phyloP scores from a whole-genome alignment of 2,888 invertebrate genomes.

The Hermaeophaga mercurialis region DNA sequence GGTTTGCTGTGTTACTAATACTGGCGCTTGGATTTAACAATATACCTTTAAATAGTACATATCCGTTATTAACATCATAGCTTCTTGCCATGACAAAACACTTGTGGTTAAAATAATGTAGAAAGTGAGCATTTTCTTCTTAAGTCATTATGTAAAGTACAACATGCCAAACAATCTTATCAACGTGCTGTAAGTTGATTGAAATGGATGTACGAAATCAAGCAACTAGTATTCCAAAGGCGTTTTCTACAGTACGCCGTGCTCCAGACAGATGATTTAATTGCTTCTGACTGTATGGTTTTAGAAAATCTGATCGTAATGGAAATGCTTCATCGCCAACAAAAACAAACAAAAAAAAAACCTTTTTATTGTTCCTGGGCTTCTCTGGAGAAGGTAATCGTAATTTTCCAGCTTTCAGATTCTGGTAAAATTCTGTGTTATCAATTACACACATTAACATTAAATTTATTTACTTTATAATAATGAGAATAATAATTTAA shows the following conservation, averaged over 20 bases:
- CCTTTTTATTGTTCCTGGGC: slow-evolving; percentile 5
- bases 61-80: slow-evolving; percentile 1
- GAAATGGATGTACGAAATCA: slow-evolving; percentile 37
- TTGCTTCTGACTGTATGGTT: slow-evolving; percentile 29
- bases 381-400: slow-evolving; percentile 16
- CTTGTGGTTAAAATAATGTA: slow-evolving; percentile 22
- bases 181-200: slow-evolving; percentile 2
- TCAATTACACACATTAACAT: too few species aligned
- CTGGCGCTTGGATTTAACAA: too few species aligned
- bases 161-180: slow-evolving; percentile 35
- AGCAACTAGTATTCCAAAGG: slow-evolving; percentile 40
- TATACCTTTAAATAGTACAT: not conserved
- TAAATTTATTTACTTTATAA: too few species aligned
- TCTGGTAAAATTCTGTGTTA: slow-evolving; percentile 38
- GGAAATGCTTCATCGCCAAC: slow-evolving; percentile 41
- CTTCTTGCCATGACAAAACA: slow-evolving; percentile 11
- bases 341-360: slow-evolving; percentile 35
- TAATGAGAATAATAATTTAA: too few species aligned
- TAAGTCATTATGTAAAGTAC: slow-evolving; percentile 36
- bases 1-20: too few species aligned
- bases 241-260: slow-evolving; percentile 39
- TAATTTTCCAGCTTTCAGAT: slow-evolving; percentile 16
- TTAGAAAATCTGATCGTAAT: slow-evolving; percentile 33
- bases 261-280: slow-evolving; percentile 33
- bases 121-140: slow-evolving; percentile 24